These are phyloP conservation scores for Serripes groenlandicus DNA, from an alignment of 2,888 invertebrate genomes.

Conservation along the genomic window DNA sequence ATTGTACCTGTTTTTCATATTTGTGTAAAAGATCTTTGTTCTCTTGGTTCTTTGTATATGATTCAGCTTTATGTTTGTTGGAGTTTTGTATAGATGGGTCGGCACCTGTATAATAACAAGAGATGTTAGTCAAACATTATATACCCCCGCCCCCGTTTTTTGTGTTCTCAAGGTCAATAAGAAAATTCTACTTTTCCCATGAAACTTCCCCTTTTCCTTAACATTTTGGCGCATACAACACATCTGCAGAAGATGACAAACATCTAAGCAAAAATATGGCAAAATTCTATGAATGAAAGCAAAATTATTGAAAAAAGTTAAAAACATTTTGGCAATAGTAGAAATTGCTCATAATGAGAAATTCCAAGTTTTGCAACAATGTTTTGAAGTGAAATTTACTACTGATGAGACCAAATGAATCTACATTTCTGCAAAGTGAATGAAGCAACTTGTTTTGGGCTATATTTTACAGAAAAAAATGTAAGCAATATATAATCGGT, in stretches of 20 bases:
- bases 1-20: conserved; percentile 79
- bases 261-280: neutral
- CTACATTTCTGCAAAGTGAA: no score
- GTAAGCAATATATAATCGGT: no score
- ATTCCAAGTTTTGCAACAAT: neutral
- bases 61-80: conserved; percentile 91
- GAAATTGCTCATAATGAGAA: neutral
- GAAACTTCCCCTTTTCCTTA: neutral
- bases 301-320: neutral
- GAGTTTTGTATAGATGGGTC: conserved; percentile 91
- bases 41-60: conserved; percentile 91
- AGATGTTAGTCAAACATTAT: no score
- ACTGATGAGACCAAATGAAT: no score
- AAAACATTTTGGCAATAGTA: neutral
- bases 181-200: neutral
- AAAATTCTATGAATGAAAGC: neutral
- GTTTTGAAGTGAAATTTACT: neutral
- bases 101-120: conserved; percentile 82
- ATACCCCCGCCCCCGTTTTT: no score
- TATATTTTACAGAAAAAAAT: no score
- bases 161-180: no score
- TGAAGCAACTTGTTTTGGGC: no score
- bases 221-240: neutral
- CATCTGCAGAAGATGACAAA: neutral
- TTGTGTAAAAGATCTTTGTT: conserved; percentile 89